phyloP scores from a whole-genome alignment of 2,888 invertebrate species.

The Rhopalosiphum nymphaeae region DNA sequence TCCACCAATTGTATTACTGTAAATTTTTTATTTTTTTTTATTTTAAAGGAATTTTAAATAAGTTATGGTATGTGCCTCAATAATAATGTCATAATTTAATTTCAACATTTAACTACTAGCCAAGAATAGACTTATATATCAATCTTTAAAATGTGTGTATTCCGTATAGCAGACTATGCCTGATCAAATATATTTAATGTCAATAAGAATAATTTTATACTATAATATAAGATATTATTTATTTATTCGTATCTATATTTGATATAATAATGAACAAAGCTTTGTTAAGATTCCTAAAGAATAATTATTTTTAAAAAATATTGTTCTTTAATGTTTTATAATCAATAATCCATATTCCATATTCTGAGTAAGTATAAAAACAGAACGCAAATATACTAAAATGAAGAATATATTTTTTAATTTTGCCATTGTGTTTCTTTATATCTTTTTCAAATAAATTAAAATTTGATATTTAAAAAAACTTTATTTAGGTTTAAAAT shows the following conservation, averaged over 20 bases:
- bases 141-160: not conserved
- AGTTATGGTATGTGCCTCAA: not conserved
- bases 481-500: not conserved
- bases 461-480: not conserved
- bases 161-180: not conserved
- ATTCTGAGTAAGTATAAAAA: not conserved
- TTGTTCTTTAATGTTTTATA: not conserved
- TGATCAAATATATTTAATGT: not conserved
- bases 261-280: not conserved
- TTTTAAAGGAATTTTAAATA: not conserved
- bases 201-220: not conserved
- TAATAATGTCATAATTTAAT: not conserved
- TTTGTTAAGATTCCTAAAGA: not conserved
- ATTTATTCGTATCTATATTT: not conserved
- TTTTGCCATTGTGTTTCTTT: not conserved
- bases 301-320: not conserved
- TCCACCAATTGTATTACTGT: not conserved
- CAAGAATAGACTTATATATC: not conserved
- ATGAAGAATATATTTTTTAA: not conserved
- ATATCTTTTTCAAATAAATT: not conserved
- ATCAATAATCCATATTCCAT: not conserved
- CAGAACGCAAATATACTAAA: not conserved
- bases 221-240: not conserved
- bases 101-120: not conserved
- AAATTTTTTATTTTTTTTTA: not conserved